Evolutionary conservation across 2,113 vertebrate species (phyloP), one percentile per base, ranked within the genome.

Genomic region (Rostratula benghalensis): DNA sequence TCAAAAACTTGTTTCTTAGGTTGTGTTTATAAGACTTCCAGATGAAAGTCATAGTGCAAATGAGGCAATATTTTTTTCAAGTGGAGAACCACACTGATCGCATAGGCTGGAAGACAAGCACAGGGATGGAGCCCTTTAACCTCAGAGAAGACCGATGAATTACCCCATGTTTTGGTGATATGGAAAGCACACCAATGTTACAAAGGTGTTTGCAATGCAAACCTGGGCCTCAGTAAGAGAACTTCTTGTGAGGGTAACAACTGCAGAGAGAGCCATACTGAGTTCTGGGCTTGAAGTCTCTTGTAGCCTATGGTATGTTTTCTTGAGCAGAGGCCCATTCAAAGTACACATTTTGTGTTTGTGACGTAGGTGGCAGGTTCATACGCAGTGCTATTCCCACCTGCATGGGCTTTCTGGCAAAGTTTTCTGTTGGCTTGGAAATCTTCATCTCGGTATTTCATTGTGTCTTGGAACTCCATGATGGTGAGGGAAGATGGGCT

Each of bases 261-360:
- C 8, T 19, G 7, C 9, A 19, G 18, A 37, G 39, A 51, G 18
- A 8, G 16, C 8, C 56, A 31, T 61, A 24, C 39, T 54, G 48
- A 31, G 35, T 46, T 23, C 54, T 59, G 21, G 6, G 11, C 28
- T 23, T 30, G 3, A 18, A 10, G 4, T 24, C 73, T 43, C 19
- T 3, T 28, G 30, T 21, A 25, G 41, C 22, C 15, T 13, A 39
- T 7, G 15, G 31, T 39, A 20, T 0, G 0, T 78, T 54, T 59
- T 19, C 37, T 35, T 24, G 12, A 76, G 37, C 46, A 80, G 57
- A 45, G 39, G 23, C 3, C 43, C 43, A 11, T 2, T 63, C 27
- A 18, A 39, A 21, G 9, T 9, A 15, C 3, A 20, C 0, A 0
- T 8, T 3, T 3, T 45, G 50, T 7, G 0, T 18, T 50, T 20